Evolutionary conservation across 2,888 invertebrate genomes (phyloP).

Genomic region (Oscheius sp.): DNA sequence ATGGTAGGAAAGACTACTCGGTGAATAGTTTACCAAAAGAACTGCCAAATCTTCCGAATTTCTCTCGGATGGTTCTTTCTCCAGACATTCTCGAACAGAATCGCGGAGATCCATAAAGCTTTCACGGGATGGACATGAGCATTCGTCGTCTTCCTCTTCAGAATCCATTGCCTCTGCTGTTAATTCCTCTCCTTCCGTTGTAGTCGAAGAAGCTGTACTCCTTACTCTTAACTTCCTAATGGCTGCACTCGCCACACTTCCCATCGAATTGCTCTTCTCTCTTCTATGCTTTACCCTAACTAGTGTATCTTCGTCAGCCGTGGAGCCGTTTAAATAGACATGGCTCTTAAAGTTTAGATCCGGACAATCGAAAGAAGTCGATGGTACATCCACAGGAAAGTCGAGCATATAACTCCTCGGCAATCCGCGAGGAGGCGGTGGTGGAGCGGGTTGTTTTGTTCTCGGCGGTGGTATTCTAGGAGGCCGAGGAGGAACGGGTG

Average conservation of each 20-base stretch:
- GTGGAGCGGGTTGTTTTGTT: constrained; percentile 37
- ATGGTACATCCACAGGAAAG: constrained; percentile 55
- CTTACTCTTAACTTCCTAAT: constrained; percentile 20
- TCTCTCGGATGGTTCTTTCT: constrained; percentile 93
- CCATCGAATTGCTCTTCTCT: constrained; percentile 54
- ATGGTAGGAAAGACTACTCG: not conserved
- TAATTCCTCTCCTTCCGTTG: constrained; percentile 62
- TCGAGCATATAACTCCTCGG: constrained; percentile 51
- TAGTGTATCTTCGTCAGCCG: constrained; percentile 55
- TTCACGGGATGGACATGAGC: constrained; percentile 67
- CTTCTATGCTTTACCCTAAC: constrained; percentile 56
- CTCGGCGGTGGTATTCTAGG: constrained; percentile 32
- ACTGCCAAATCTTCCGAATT: constrained; percentile 94
- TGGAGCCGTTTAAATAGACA: constrained; percentile 49
- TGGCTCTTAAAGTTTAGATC: constrained; percentile 34
- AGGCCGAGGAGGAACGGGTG: constrained; percentile 48
- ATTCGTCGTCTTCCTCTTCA: constrained; percentile 88
- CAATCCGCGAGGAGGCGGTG: constrained; percentile 49
- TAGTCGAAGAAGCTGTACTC: constrained; percentile 65
- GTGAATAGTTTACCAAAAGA: constrained; percentile 79
- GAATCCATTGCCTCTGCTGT: constrained; percentile 85
- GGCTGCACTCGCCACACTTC: constrained; percentile 26
- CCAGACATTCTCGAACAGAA: constrained; percentile 93
- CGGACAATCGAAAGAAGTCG: constrained; percentile 39
- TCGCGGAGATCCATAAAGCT: constrained; percentile 74